Percentiles rank a stretch among this genome's conserved stretches.
Evolutionary conservation across 2,797 vertebrate genomes (phyloP).

Genomic region (Cryptoprocta ferox): DNA sequence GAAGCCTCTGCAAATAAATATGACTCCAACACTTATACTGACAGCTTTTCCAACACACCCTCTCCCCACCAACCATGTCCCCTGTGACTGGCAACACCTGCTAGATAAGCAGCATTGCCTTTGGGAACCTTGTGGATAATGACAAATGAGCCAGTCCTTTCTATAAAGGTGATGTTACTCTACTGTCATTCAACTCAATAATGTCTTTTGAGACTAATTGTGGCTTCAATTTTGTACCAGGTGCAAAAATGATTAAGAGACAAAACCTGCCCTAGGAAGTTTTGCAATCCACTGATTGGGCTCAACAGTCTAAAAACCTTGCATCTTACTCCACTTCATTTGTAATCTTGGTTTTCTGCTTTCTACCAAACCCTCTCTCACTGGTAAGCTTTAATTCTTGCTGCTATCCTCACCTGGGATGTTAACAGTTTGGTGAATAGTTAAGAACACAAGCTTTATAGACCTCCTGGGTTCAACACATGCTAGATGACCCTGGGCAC

Average conservation of each 20-base stretch:
- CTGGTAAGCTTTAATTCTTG: slow-evolving; percentile 27
- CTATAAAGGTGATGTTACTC: slow-evolving; percentile 43
- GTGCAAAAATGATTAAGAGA: slow-evolving; percentile 53
- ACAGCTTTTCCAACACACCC: slow-evolving; percentile 66
- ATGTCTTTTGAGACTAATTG: slow-evolving; percentile 24
- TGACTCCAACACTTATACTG: slow-evolving; percentile 78
- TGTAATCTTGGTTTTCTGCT: slow-evolving; percentile 46
- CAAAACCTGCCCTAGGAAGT: not conserved
- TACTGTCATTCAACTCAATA: slow-evolving; percentile 53
- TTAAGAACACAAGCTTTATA: slow-evolving; percentile 5
- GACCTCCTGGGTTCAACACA: not conserved
- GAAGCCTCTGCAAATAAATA: slow-evolving; percentile 80
- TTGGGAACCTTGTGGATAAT: slow-evolving; percentile 36
- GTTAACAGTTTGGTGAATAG: not conserved
- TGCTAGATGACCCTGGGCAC: not conserved
- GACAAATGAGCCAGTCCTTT: slow-evolving; percentile 54
- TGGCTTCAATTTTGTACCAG: slow-evolving; percentile 36
- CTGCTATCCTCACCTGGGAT: not conserved
- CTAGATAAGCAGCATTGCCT: slow-evolving; percentile 20
- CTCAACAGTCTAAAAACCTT: slow-evolving; percentile 27
- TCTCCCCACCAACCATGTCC: not conserved
- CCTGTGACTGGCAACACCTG: slow-evolving; percentile 44
- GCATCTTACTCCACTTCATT: not conserved
- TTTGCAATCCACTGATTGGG: not conserved
- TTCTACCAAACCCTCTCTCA: not conserved